Percentiles rank a stretch among this genome's conserved stretches.
These are phyloP conservation scores for Tethea ocularis DNA, from an alignment of 2,888 invertebrate genomes.

Conservation along the genomic window DNA sequence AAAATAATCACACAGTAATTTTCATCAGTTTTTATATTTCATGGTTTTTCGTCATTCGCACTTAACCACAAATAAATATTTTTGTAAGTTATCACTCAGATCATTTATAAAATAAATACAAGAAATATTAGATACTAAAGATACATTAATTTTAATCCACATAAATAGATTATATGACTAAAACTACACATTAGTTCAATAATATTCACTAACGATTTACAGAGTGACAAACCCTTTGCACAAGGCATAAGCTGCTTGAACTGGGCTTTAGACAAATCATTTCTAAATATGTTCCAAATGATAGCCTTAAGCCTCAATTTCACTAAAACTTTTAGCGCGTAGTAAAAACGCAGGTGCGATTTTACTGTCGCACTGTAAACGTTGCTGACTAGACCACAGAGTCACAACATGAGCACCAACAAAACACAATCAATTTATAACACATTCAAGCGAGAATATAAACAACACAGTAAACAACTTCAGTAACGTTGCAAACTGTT, in stretches of 20 bases:
- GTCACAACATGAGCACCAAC: slow-evolving; percentile 41
- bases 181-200: slow-evolving; percentile 13
- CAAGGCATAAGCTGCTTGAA: slow-evolving; percentile 55
- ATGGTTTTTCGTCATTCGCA: slow-evolving; percentile 35
- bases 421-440: slow-evolving; percentile 21
- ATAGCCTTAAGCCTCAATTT: slow-evolving; percentile 39
- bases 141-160: slow-evolving; percentile 28
- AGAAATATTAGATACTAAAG: slow-evolving; percentile 19
- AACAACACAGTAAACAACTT: slow-evolving; percentile 5
- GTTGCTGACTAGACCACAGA: slow-evolving; percentile 60
- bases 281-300: slow-evolving; percentile 19
- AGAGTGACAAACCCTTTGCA: slow-evolving; percentile 37
- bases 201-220: slow-evolving; percentile 11
- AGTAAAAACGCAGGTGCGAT: slow-evolving; percentile 30
- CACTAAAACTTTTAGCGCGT: slow-evolving; percentile 33
- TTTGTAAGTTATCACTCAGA: slow-evolving; percentile 53
- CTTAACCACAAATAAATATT: slow-evolving; percentile 53
- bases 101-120: slow-evolving; percentile 48
- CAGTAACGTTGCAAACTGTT: slow-evolving; percentile 28
- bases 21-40: slow-evolving; percentile 16
- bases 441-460: slow-evolving; percentile 8
- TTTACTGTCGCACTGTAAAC: slow-evolving; percentile 38
- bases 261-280: slow-evolving; percentile 26
- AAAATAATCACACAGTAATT: slow-evolving; percentile 9
- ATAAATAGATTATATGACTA: slow-evolving; percentile 30